phyloP scores from a whole-genome alignment of 1,140 invertebrate genomes.

The Rhagoletis zephyria region DNA sequence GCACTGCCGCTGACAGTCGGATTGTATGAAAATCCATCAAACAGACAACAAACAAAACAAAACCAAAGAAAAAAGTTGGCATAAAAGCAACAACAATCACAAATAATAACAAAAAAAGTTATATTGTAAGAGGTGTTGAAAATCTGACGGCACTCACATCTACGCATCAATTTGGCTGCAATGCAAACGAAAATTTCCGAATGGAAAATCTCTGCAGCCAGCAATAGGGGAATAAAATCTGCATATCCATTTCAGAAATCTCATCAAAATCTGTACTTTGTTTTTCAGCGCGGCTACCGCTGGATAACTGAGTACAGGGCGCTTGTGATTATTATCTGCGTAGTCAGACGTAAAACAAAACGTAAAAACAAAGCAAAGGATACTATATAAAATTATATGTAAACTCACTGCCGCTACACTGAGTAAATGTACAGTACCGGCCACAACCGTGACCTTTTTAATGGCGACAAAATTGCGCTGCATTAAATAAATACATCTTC shows the following conservation, averaged over 20 bases:
- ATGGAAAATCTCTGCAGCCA: background rate
- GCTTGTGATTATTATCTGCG: background rate
- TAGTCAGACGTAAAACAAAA: conserved; percentile 18
- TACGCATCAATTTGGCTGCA: background rate
- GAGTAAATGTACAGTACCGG: too few species aligned
- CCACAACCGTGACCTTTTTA: too few species aligned
- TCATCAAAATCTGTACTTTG: background rate
- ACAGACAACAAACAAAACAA: background rate
- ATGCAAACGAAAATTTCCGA: background rate
- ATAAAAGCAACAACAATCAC: background rate
- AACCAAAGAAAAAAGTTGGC: background rate
- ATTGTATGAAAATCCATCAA: conserved; percentile 39
- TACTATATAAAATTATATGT: background rate
- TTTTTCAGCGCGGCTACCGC: background rate
- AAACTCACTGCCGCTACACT: background rate
- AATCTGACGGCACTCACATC: conserved; percentile 7
- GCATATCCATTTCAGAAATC: conserved; percentile 53
- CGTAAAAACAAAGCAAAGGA: background rate
- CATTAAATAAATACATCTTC: too few species aligned
- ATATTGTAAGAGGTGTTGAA: conserved; percentile 46
- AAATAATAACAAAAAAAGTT: conserved; percentile 3
- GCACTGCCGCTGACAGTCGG: background rate
- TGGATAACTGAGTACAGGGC: background rate
- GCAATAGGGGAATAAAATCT: background rate
- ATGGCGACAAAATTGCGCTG: too few species aligned